Evolutionary conservation across 2,113 vertebrate genomes (phyloP), one percentile per base, ranked within the genome.

Genomic region (Eurystomus gularis): DNA sequence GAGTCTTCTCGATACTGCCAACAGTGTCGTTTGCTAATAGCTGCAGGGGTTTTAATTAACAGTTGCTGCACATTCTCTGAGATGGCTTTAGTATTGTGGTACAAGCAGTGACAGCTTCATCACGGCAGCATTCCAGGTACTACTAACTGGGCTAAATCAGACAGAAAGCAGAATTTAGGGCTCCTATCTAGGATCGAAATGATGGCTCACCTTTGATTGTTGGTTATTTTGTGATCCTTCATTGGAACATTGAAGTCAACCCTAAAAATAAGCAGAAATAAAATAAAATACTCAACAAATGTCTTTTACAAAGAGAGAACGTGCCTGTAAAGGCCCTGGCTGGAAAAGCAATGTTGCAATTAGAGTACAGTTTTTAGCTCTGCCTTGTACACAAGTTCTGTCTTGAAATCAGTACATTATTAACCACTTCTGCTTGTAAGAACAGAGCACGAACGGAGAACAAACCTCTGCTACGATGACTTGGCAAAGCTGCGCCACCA

Each of bases 221-320:
- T 99, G 44, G 99, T 99, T 98, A 99, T 99, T 64, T 98, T 94
- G 89, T 99, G 98, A 97, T 99, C 99, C 97, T 99, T 99, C 99
- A 99, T 99, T 39, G 99, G 99, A 89, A 99, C 99, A 60, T 99
- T 99, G 98, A 99, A 99, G 95, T 99, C 99, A 65, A 99, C 99
- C 96, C 99, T 99, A 31, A 95, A 88, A 96, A 90, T 77, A 76
- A 25, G 77, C 33, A 44, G 9, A 84, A 69, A 21, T 2, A 42
- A 66, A 85, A 71, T 46, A 55, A 42, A 71, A 86, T 35, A 68
- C 13, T 28, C 11, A 55, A 65, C 2, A 31, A 15, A 46, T 26
- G n/a, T 26, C 3, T 77, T 79, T 79, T 61, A 91, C 17, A 64
- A 58, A 66, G 18, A 83, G 3, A 10, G 20, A 89, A 64, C 5